Conservation (phyloP, 2,113 vertebrate genomes). For the Toxotes chatareus region DNA sequence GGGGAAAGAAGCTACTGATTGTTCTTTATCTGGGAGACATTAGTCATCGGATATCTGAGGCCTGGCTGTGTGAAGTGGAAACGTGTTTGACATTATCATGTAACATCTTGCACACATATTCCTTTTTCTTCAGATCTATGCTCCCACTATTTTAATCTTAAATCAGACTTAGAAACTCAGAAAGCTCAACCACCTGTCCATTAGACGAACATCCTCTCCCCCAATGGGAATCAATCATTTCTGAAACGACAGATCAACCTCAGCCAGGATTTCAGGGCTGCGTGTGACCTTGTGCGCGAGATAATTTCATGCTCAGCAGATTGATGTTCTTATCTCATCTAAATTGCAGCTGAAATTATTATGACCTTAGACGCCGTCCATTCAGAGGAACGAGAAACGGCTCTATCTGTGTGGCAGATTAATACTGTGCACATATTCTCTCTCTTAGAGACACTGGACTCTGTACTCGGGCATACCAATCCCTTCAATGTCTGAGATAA, state of each 20-base stretch:
- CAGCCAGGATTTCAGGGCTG: background rate
- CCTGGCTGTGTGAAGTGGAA: background rate
- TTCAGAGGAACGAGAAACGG: constrained; percentile 33
- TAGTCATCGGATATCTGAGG: background rate
- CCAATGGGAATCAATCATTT: constrained; percentile 47
- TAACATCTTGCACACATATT: background rate
- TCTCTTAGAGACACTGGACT: constrained; percentile 73
- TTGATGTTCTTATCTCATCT: constrained; percentile 65
- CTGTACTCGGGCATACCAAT: constrained; percentile 72
- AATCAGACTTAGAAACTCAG: constrained; percentile 5
- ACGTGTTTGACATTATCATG: background rate
- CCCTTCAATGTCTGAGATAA: constrained; percentile 76
- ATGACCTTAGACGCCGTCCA: constrained; percentile 41
- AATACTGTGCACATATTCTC: constrained; percentile 59
- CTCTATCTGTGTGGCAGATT: constrained; percentile 70
- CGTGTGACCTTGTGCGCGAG: constrained; percentile 44
- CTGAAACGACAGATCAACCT: constrained; percentile 20
- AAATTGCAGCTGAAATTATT: constrained; percentile 64
- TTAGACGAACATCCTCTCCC: constrained; percentile 5
- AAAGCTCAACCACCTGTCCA: background rate
- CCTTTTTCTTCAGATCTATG: background rate
- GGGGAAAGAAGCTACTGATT: background rate
- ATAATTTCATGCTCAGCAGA: constrained; percentile 63
- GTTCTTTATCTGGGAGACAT: background rate
- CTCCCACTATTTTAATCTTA: background rate